Base-by-base conservation (phyloP, 2,797 vertebrate species). In the Rachycentron canadum region DNA sequence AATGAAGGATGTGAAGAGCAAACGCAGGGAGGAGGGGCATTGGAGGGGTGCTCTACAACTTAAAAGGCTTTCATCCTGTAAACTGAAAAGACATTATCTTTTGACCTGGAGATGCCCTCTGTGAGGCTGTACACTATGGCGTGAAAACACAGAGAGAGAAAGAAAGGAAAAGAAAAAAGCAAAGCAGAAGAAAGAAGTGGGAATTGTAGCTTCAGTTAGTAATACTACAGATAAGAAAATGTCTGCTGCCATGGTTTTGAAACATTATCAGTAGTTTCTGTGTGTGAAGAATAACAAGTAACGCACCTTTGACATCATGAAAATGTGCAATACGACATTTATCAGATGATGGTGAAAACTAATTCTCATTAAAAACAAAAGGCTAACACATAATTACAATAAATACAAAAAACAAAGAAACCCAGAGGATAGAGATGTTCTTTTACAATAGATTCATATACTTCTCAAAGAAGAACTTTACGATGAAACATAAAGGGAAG, bases 1-100 rank as follows among this genome's bases (percentile, higher is more conserved):
- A 90, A 92, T 92, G 88, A 93, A 93, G 88, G 89, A 93, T 92
- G 89, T 88, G 87, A 89, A 85, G 83, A 95, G 95, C 95, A 94
- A 95, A 94, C 86, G 92, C 14, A 0, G 17, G 59, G 80, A 73
- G 82, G 73, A 69, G 78, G 79, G 78, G 85, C 43, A 16, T 25
- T 50, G 61, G 55, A 70, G 72, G 76, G 64, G 72, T 30, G 89
- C 91, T 95, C 93, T 90, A 90, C 93, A 95, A 96, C 96, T 96
- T 96, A 91, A 89, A 96, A 96, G 95, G 93, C 89, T 95, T 96
- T 95, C 88, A 95, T 96, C 95, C 90, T 93, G 94, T 95, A 96
- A 96, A 96, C 96, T 94, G 95, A 96, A 95, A 96, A 95, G 94
- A 95, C 96, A 96, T 96, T 96, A 97, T 97, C 95, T 96, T 94